These are phyloP conservation scores for Typhlichthys subterraneus DNA, from an alignment of 2,797 vertebrate species.

Conservation along the genomic window DNA sequence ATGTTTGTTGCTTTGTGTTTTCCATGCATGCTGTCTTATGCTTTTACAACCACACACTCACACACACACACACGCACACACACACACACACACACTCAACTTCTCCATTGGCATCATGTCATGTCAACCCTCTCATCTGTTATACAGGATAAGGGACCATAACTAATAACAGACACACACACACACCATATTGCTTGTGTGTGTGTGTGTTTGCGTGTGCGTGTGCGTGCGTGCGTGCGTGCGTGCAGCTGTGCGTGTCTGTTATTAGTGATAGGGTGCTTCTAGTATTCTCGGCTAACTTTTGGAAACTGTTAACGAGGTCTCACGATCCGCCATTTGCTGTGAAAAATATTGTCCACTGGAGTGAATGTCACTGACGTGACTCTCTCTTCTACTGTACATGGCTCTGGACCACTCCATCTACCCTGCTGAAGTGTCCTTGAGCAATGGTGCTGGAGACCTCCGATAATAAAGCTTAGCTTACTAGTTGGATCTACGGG, in stretches of 20 bases:
- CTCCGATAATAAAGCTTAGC: no score
- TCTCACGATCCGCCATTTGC: no score
- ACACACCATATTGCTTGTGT: background rate
- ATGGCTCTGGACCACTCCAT: no score
- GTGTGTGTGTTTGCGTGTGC: background rate
- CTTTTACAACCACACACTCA: background rate
- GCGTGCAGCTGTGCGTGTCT: background rate
- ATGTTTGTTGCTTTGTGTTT: background rate
- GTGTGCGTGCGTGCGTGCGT: background rate
- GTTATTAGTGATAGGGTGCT: no score
- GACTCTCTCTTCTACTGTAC: no score
- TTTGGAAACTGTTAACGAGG: no score
- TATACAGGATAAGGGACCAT: conserved; percentile 35
- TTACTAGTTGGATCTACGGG: no score
- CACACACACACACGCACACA: background rate
- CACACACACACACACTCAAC: background rate
- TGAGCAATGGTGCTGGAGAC: no score
- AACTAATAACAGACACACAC: conserved; percentile 30
- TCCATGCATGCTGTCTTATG: background rate
- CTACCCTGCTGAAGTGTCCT: no score
- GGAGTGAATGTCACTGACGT: no score
- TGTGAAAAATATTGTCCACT: no score
- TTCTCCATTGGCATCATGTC: conserved; percentile 26
- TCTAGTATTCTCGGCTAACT: no score
- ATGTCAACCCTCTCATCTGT: conserved; percentile 37